phyloP scores from a whole-genome alignment of 2,797 vertebrate genomes.

The Moxostoma hubbsi region DNA sequence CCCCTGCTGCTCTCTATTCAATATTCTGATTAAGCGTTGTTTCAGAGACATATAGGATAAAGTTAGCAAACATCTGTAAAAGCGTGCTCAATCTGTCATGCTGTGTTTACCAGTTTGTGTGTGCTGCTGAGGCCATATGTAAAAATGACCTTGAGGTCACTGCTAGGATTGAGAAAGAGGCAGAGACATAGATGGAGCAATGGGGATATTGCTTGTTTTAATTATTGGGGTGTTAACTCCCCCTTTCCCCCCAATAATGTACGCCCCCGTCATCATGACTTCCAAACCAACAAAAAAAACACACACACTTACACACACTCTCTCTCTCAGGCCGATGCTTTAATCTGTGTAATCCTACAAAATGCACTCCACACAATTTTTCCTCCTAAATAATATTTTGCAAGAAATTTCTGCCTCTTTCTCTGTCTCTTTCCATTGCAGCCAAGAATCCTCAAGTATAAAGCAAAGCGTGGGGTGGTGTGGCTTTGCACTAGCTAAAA shows the following conservation, averaged over 20 bases:
- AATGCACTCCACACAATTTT: conserved; percentile 26
- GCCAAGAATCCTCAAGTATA: neutral
- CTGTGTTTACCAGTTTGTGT: conserved; percentile 37
- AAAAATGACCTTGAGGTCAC: conserved; percentile 52
- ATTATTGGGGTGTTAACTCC: no score
- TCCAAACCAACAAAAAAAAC: conserved; percentile 8
- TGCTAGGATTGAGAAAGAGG: conserved; percentile 31
- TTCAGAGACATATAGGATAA: conserved; percentile 50
- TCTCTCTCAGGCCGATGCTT: conserved; percentile 21
- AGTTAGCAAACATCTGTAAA: conserved; percentile 20
- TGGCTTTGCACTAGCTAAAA: conserved; percentile 17
- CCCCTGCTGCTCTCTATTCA: conserved; percentile 24
- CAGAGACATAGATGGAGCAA: conserved; percentile 30
- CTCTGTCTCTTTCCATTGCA: conserved; percentile 28
- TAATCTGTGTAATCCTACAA: conserved; percentile 59
- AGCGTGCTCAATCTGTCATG: conserved; percentile 25
- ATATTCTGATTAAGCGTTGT: conserved; percentile 31
- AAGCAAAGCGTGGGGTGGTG: conserved; percentile 20
- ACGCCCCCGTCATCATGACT: neutral
- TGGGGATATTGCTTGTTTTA: neutral
- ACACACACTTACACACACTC: neutral
- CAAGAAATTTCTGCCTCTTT: conserved; percentile 8
- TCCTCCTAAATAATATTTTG: conserved; percentile 23
- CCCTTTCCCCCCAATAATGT: no score
- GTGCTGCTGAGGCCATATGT: conserved; percentile 28